Evolutionary conservation across 2,888 invertebrate genomes (phyloP).

Genomic region (Arge pagana): DNA sequence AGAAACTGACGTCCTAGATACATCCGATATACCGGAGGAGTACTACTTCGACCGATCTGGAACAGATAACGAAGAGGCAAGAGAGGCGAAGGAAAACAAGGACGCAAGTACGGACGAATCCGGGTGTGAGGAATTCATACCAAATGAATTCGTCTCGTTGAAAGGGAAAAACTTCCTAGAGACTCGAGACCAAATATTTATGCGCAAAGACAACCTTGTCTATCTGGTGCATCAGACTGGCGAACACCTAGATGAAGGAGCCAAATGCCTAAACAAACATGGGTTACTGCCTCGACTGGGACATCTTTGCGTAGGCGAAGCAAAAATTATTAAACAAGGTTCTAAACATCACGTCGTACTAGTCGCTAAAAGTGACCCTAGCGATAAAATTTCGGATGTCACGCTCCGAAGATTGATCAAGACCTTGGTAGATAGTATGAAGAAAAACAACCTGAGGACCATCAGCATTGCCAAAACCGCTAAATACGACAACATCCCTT

Average conservation of each 20-base stretch:
- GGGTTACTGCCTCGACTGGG: neutral
- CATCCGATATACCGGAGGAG: no score
- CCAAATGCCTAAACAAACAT: constrained; percentile 3
- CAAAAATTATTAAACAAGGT: neutral
- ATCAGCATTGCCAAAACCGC: constrained; percentile 18
- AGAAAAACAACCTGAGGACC: neutral
- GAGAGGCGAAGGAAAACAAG: no score
- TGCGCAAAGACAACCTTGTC: constrained; percentile 24
- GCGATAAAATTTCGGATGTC: neutral
- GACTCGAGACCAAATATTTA: constrained; percentile 14
- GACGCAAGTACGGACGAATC: no score
- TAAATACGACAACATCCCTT: constrained; percentile 1
- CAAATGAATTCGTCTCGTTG: no score
- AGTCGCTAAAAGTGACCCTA: no score
- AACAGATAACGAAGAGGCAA: no score
- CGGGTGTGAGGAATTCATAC: no score
- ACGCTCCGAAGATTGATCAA: neutral
- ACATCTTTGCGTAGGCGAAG: neutral
- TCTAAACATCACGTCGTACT: neutral
- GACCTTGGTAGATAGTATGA: neutral
- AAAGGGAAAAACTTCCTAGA: no score
- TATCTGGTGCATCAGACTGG: constrained; percentile 13
- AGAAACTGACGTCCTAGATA: no score
- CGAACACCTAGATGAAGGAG: constrained; percentile 20
- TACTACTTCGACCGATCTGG: no score